Evolutionary conservation across 2,888 invertebrate genomes (phyloP).

Genomic region (Tachina lurida): DNA sequence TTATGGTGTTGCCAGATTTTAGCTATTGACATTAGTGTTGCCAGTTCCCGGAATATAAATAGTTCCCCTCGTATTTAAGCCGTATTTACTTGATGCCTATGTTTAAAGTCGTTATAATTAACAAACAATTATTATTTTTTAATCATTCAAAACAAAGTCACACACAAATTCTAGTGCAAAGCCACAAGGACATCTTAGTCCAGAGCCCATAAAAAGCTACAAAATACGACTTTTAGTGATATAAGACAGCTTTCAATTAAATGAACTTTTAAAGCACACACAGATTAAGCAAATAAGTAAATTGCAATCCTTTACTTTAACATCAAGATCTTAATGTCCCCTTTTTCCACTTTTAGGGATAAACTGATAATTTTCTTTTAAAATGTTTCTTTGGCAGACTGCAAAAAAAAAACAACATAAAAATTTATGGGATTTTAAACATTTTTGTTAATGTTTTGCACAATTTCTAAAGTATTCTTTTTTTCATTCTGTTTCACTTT

Average conservation of each 20-base stretch:
- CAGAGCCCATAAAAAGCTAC: too few species aligned
- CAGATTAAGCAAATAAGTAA: not conserved
- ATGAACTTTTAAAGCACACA: not conserved
- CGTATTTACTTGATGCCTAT: too few species aligned
- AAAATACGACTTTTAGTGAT: not conserved
- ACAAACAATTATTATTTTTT: too few species aligned
- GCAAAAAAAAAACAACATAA: conserved; percentile 14
- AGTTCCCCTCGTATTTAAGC: too few species aligned
- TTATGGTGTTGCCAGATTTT: too few species aligned
- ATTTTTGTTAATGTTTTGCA: conserved; percentile 56
- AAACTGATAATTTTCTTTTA: conserved; percentile 10
- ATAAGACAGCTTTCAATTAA: not conserved
- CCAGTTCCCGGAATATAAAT: too few species aligned
- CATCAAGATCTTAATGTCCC: not conserved
- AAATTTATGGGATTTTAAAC: conserved; percentile 68
- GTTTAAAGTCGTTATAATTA: too few species aligned
- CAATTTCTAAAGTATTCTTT: conserved; percentile 17
- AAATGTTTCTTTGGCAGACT: not conserved
- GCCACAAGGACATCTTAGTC: too few species aligned
- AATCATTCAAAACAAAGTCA: too few species aligned
- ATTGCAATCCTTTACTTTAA: not conserved
- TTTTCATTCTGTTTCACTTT: not conserved
- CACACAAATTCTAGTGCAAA: too few species aligned
- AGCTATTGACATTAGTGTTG: too few species aligned
- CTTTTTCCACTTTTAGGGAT: not conserved